A percentile compares a stretch with the other conserved stretches of the same genome.
phyloP scores from a whole-genome alignment of 37 sponge, comb jelly and placozoan species.

The Ephydatia muelleri region DNA sequence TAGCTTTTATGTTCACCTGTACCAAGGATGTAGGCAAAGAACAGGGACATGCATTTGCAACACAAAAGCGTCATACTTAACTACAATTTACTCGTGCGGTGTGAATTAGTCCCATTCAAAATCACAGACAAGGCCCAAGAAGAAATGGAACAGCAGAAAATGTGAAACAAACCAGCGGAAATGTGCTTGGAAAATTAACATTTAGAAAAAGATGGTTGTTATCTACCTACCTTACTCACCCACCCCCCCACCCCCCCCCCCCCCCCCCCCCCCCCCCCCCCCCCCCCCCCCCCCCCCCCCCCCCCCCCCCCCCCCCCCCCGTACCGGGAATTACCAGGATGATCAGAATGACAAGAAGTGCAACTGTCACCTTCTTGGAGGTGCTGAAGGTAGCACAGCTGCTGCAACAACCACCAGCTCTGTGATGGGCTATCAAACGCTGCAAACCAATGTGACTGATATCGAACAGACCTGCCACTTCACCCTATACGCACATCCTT shows the following conservation, averaged over 20 bases:
- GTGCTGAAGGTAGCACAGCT: background rate
- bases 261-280: background rate
- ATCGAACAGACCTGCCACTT: background rate
- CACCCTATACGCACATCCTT: background rate
- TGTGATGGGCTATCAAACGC: background rate
- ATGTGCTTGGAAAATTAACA: no score
- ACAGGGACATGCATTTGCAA: no score
- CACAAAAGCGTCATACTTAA: no score
- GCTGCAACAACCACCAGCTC: background rate
- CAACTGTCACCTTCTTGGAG: background rate
- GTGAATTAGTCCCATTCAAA: no score
- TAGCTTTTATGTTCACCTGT: no score
- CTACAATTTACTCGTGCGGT: no score
- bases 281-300: background rate
- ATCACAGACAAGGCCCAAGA: no score
- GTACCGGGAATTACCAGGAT: background rate
- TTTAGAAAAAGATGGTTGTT: no score
- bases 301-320: background rate
- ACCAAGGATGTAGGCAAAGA: no score
- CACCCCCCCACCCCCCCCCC: background rate
- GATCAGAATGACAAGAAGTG: background rate
- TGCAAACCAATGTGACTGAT: background rate
- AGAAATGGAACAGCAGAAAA: no score
- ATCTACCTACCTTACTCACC: no score
- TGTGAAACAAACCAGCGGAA: no score